Evolutionary conservation across 2,888 invertebrate species (phyloP).

Genomic region (Acanthosepion lycidas): DNA sequence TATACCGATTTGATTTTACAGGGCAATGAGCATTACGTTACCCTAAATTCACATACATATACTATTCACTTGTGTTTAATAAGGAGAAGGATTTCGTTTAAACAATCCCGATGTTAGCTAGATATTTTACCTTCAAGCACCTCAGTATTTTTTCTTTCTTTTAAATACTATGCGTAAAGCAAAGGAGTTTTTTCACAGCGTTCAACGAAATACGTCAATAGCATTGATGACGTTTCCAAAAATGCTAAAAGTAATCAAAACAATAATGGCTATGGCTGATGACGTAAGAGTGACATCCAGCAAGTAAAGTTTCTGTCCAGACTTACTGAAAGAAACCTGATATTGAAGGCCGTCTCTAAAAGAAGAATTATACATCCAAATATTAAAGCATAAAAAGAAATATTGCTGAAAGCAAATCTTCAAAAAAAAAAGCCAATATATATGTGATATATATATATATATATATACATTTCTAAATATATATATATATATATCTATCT

Average conservation of each 20-base stretch:
- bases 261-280: neutral
- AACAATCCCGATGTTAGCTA: no score
- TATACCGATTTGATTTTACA: no score
- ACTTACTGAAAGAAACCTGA: neutral
- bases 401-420: neutral
- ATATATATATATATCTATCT: neutral
- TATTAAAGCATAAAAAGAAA: neutral
- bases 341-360: neutral
- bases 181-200: no score
- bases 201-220: neutral
- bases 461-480: neutral
- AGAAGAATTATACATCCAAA: no score
- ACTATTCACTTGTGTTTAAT: no score
- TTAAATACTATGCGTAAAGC: no score
- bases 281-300: neutral
- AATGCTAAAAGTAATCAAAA: neutral
- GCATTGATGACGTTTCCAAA: neutral
- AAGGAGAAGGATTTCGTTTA: no score
- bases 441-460: no score
- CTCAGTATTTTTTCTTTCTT: no score
- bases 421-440: neutral
- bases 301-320: neutral
- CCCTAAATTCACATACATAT: no score
- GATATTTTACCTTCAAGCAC: no score
- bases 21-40: no score